Evolutionary conservation across 2,797 vertebrate species (phyloP).

Genomic region (Poeciliopsis infans): DNA sequence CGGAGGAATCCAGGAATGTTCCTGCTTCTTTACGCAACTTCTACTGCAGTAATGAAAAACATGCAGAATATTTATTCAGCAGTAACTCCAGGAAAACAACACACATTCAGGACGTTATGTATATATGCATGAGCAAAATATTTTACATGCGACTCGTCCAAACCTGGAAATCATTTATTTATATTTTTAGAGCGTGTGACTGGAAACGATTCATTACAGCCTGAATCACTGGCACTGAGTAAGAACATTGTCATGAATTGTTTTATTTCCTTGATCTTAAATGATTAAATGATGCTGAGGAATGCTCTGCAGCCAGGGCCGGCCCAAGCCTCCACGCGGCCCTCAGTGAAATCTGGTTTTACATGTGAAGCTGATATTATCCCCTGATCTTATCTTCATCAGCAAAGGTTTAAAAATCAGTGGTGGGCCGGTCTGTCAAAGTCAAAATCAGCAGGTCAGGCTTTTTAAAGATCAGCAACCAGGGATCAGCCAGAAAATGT

Average conservation of each 20-base stretch:
- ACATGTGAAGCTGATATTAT: too few relatives aligned
- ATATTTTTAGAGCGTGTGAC: background rate
- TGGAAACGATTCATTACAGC: constrained; percentile 29
- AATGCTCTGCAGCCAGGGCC: background rate
- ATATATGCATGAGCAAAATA: too few relatives aligned
- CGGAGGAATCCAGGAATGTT: constrained; percentile 36
- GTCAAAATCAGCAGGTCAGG: too few relatives aligned
- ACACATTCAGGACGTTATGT: background rate
- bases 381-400: too few relatives aligned
- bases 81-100: background rate
- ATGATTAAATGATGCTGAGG: background rate
- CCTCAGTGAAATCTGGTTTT: too few relatives aligned
- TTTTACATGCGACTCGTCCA: background rate
- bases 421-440: too few relatives aligned
- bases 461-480: too few relatives aligned
- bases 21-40: constrained; percentile 22
- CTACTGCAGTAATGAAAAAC: background rate
- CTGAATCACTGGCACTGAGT: constrained; percentile 34
- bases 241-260: constrained; percentile 9
- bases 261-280: background rate
- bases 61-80: background rate
- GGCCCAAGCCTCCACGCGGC: too few relatives aligned
- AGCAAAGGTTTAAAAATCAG: too few relatives aligned
- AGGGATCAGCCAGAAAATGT: too few relatives aligned
- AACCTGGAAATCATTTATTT: background rate